Evolutionary conservation across 2,888 invertebrate species (phyloP).

Genomic region (Heliconius cydno): DNA sequence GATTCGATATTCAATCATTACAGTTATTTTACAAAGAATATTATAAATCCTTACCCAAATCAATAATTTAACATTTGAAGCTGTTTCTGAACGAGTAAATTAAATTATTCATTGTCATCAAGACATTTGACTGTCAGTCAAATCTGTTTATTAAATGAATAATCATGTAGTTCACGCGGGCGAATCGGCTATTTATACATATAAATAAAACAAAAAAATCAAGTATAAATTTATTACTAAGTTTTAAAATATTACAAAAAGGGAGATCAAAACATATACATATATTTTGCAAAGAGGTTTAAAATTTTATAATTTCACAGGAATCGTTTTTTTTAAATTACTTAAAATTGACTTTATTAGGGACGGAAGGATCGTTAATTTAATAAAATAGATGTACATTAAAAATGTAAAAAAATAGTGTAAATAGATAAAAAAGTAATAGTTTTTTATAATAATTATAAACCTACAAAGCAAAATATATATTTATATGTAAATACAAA

Average conservation of each 20-base stretch:
- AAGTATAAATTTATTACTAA: slow-evolving; percentile 22
- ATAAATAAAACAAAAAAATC: slow-evolving; percentile 21
- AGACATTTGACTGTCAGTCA: too few relatives aligned
- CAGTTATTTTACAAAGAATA: too few relatives aligned
- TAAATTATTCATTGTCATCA: too few relatives aligned
- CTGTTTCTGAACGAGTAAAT: too few relatives aligned
- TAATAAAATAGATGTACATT: neutral
- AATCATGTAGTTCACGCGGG: too few relatives aligned
- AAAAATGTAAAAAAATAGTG: neutral
- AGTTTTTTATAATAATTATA: neutral
- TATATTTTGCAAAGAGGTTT: slow-evolving; percentile 5
- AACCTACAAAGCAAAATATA: slow-evolving; percentile 9
- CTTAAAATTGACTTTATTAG: neutral
- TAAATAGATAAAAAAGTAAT: too few relatives aligned
- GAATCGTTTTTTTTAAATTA: too few relatives aligned
- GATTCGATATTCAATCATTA: too few relatives aligned
- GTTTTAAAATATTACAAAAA: slow-evolving; percentile 31
- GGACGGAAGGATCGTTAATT: neutral
- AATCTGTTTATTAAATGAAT: too few relatives aligned
- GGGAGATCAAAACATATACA: slow-evolving; percentile 34
- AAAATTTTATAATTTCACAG: neutral
- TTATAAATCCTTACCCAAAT: too few relatives aligned
- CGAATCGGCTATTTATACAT: neutral
- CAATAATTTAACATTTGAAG: too few relatives aligned
- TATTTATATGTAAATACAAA: neutral